A percentile compares a stretch with the other conserved stretches of the same genome.
These are phyloP conservation scores for Ondatra zibethicus DNA, from an alignment of 2,113 vertebrate genomes.

Conservation along the genomic window DNA sequence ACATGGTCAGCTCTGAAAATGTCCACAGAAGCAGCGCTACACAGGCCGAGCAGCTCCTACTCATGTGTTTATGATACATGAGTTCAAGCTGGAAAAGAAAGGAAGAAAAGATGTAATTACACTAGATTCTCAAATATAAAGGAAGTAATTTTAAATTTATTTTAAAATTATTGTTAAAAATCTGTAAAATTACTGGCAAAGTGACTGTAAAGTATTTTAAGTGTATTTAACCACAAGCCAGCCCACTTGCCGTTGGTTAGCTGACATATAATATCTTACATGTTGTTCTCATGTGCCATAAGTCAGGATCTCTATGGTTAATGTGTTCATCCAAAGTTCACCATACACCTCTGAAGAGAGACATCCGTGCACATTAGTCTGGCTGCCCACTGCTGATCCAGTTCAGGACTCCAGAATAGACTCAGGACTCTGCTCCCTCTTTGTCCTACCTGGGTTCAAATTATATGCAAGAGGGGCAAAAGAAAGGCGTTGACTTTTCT, in stretches of 20 bases:
- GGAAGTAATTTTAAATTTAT: not conserved
- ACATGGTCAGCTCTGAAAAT: not conserved
- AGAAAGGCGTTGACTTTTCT: not conserved
- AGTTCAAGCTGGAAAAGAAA: not conserved
- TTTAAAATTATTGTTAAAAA: not conserved
- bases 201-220: not conserved
- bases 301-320: not conserved
- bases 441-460: not conserved
- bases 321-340: not conserved
- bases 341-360: not conserved
- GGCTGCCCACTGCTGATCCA: not conserved
- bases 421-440: not conserved
- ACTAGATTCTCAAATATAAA: not conserved
- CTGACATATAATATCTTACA: not conserved
- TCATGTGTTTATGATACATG: not conserved
- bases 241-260: not conserved
- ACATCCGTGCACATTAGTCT: not conserved
- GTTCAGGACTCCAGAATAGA: not conserved
- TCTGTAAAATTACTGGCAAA: not conserved
- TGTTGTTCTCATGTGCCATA: not conserved
- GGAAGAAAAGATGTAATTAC: not conserved
- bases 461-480: not conserved
- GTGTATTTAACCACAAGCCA: not conserved
- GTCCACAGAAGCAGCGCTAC: no score
- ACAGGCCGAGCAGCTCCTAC: not conserved